Percentiles rank a stretch among this genome's conserved stretches.
Conservation (phyloP, 2,888 invertebrate species). For the Platynereis dumerilii region DNA sequence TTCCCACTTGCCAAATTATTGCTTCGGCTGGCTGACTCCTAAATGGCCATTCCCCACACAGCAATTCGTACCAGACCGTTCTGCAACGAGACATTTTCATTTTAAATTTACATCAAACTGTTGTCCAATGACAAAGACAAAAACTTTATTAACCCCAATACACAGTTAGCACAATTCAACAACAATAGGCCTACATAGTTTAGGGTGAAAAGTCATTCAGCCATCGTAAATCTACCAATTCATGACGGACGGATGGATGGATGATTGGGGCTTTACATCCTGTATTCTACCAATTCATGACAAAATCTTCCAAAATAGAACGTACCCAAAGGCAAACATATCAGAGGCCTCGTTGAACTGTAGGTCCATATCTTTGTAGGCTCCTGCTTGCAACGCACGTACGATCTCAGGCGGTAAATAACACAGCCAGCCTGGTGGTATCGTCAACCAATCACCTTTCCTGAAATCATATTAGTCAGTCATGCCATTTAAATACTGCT, state of each 20-base stretch:
- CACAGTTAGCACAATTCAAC: no score
- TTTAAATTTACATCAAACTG: no score
- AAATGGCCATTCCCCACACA: constrained; percentile 96
- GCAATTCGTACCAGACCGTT: constrained; percentile 97
- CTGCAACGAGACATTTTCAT: constrained; percentile 65
- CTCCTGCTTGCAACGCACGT: constrained; percentile 73
- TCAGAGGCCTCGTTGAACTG: constrained; percentile 93
- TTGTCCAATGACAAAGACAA: not conserved
- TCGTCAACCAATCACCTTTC: constrained; percentile 73
- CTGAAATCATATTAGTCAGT: constrained; percentile 62
- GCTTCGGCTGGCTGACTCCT: constrained; percentile 87
- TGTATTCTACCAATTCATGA: no score
- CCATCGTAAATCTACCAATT: no score
- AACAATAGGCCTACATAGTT: no score
- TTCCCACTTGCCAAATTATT: constrained; percentile 97
- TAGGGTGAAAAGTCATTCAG: no score
- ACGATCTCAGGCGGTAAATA: constrained; percentile 97
- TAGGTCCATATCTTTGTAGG: constrained; percentile 76
- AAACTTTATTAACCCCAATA: no score
- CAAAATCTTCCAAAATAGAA: no score
- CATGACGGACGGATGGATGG: no score
- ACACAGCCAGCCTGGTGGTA: constrained; percentile 98
- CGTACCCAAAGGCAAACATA: constrained; percentile 95
- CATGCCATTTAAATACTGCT: no score
- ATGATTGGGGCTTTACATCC: no score